Base-by-base conservation (phyloP, 1,140 invertebrate genomes). In the Tetramorium simillimum region DNA sequence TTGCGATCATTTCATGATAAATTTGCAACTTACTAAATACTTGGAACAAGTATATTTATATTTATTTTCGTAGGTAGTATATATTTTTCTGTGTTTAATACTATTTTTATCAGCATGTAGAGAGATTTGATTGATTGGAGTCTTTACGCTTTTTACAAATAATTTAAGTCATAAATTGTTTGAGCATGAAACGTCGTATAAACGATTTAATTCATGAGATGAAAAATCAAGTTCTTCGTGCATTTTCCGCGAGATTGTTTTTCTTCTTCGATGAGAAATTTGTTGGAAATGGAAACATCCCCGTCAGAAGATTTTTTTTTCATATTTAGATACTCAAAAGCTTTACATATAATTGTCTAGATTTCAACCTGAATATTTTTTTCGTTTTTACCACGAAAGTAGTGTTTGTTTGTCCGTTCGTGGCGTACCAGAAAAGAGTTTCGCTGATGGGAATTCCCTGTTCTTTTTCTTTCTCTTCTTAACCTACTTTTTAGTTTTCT, bases 401-500 rank as follows among this genome's bases (percentile, higher is more conserved):
- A 40, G 21, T 70, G 40, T 33, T 73, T 82, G 67, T 73, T 82
- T 60, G 53, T 12, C 14, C 10, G 12, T 24, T 46, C 21, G 53
- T 69, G 62, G 28, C n/a, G 12, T 43, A 21, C 37, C 16, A 28
- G 51, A 60, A 73, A 40, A 16, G 33, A 21, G 53, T 73, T 73
- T 16, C 10, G 37, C 24, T 53, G 53, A 73, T 82, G 24, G 51
- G 24, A 82, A 60, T 58, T 58, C 14, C 24, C 6, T 82, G 37
- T 69, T 82, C 24, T 60, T 82, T 60, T 58, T 46, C 40, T 21
- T 58, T 58, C 37, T 21, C 37, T 58, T 72, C 49, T 72, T 56
- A 40, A 33, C 28, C 65, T 72, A n/a, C 21, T 82, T 82, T 82
- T 82, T 82, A 63, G 24, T 33, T 72, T 82, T 24, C 18, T 24